Percentiles rank a stretch among this genome's conserved stretches.
phyloP scores from a whole-genome alignment of 2,888 invertebrate species.

The Tipula vernalis region DNA sequence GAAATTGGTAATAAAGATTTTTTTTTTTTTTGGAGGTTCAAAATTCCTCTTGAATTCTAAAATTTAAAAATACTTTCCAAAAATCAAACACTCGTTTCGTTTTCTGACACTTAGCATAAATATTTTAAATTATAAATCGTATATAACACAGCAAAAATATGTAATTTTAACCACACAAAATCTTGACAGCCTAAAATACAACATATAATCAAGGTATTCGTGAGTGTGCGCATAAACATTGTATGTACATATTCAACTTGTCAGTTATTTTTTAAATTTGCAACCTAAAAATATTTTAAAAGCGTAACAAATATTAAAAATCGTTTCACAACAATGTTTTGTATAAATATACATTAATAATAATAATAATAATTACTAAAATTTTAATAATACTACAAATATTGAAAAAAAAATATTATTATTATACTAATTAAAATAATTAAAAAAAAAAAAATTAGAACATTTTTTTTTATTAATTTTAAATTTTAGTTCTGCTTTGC shows the following conservation, averaged over 20 bases:
- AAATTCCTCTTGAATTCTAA: no score
- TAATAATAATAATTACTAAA: not conserved
- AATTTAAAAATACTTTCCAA: not conserved
- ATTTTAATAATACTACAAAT: not conserved
- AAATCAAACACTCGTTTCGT: not conserved
- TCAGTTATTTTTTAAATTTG: not conserved
- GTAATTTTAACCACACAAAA: not conserved
- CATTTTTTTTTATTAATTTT: not conserved
- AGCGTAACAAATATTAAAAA: not conserved
- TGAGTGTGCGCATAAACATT: not conserved
- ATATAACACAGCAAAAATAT: not conserved
- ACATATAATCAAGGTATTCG: not conserved
- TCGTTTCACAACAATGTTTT: not conserved
- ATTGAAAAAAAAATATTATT: not conserved
- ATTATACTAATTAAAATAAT: not conserved
- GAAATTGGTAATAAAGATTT: not conserved
- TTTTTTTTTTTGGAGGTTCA: no score
- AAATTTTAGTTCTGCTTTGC: not conserved
- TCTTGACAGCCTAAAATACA: not conserved
- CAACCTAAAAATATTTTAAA: not conserved
- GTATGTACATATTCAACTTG: not conserved
- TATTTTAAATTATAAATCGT: not conserved
- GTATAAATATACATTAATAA: not conserved
- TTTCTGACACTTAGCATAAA: not conserved
- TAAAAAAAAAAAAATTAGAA: not conserved